Base-by-base conservation (phyloP, 2,797 vertebrate species). In the Silurus aristotelis region DNA sequence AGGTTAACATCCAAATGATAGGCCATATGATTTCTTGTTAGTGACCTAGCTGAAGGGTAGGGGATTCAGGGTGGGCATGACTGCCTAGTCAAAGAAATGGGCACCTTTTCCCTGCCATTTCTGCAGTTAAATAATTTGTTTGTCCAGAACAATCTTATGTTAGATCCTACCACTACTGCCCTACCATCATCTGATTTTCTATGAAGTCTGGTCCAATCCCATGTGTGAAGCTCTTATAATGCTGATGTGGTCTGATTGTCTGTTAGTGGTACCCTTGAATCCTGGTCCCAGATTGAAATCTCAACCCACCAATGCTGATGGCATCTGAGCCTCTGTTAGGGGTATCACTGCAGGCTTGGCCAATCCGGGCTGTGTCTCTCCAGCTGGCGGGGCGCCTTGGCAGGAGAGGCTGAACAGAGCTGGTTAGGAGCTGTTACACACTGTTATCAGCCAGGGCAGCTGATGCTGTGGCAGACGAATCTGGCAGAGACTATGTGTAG, bases 371-470 rank as follows among this genome's bases (percentile, higher is more conserved):
- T 31, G 85, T 70, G 31, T n/a, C 10, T 60, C 60, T 88, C 83
- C 83, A 83, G 75, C 76, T 83, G 80, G 79, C 61, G 5, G 31
- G 79, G 8, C 52, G 31, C 38, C 55, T 67, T 87, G 81, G 83
- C 81, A 83, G 80, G 52, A 38, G 17, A 27, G 19, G 31, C 63
- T 70, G 72, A 67, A 86, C 66, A 56, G 80, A 76, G 71, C 68
- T 85, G 84, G 58, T 85, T 85, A 52, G 81, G 52, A 80, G 48
- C 75, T 85, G 60, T 77, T 85, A 25, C 78, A 85, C 55, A 52
- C 82, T 80, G 52, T 88, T 43, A 83, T 84, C 83, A 80, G 71
- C 56, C 75, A 79, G 85, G 56, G 58, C 85, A 86, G 81, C 75
- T 83, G 81, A 83, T 71, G 67, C 75, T 56, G 75, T 71, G 81